phyloP scores from a whole-genome alignment of 2,113 vertebrate genomes.

The Agelaius tricolor region DNA sequence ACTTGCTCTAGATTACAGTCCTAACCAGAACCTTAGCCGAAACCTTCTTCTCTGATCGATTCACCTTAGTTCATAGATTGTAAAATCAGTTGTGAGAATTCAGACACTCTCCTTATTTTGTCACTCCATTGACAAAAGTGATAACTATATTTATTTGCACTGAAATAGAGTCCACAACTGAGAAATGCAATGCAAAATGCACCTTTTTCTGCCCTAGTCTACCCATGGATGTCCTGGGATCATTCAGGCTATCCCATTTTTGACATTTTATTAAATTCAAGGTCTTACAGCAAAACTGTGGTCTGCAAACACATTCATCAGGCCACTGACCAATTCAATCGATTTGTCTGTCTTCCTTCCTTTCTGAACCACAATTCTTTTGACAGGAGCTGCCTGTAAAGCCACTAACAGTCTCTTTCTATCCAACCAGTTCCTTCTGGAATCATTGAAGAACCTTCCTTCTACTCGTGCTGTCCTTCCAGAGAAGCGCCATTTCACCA shows the following conservation, averaged over 20 bases:
- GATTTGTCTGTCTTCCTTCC: neutral
- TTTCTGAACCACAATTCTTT: neutral
- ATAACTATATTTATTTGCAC: neutral
- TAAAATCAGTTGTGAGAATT: neutral
- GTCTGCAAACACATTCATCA: neutral
- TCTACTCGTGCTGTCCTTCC: neutral
- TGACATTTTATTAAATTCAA: neutral
- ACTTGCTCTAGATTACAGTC: neutral
- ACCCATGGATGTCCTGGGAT: neutral
- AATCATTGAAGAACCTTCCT: neutral
- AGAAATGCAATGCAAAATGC: neutral
- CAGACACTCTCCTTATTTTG: neutral
- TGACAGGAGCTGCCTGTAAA: neutral
- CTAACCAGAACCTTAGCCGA: neutral
- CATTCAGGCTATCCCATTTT: neutral
- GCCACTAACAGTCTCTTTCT: neutral
- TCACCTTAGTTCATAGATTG: neutral
- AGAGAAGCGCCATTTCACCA: neutral
- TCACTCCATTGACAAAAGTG: neutral
- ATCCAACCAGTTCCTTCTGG: neutral
- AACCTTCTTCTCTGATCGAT: neutral
- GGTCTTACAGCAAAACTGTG: neutral
- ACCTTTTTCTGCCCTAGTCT: neutral
- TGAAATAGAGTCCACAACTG: neutral
- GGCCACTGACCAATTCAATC: neutral